phyloP scores from a whole-genome alignment of 2,888 invertebrate genomes.

The Tetanocera ferruginea region DNA sequence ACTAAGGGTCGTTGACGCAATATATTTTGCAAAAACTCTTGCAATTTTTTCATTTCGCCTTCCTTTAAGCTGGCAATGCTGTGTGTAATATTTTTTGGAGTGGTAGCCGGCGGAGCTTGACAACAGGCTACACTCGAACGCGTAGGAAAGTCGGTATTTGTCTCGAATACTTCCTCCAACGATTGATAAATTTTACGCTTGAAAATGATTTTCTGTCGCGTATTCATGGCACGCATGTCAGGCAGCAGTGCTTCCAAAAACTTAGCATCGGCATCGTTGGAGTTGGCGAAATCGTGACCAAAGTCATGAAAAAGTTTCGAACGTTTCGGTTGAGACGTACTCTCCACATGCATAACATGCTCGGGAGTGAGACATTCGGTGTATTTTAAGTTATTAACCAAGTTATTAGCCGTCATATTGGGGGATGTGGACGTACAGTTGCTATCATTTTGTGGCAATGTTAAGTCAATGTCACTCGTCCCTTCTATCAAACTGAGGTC shows the following conservation, averaged over 20 bases:
- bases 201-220: constrained; percentile 54
- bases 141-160: constrained; percentile 47
- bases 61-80: constrained; percentile 48
- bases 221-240: constrained; percentile 55
- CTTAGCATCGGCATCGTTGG: constrained; percentile 48
- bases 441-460: background rate
- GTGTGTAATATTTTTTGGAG: constrained; percentile 43
- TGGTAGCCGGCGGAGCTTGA: constrained; percentile 32
- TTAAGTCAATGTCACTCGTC: background rate
- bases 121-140: background rate
- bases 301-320: background rate
- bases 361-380: background rate
- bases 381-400: background rate
- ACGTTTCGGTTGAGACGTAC: background rate
- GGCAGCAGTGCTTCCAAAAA: constrained; percentile 52
- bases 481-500: background rate
- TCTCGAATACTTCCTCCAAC: constrained; percentile 53
- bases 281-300: background rate
- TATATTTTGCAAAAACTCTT: constrained; percentile 44
- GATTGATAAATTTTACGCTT: constrained; percentile 54
- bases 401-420: background rate
- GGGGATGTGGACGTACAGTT: background rate
- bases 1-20: constrained; percentile 33
- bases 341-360: background rate
- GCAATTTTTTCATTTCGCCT: constrained; percentile 44